phyloP scores from a whole-genome alignment of 2,797 vertebrate species.

The Emydoidea blandingii region DNA sequence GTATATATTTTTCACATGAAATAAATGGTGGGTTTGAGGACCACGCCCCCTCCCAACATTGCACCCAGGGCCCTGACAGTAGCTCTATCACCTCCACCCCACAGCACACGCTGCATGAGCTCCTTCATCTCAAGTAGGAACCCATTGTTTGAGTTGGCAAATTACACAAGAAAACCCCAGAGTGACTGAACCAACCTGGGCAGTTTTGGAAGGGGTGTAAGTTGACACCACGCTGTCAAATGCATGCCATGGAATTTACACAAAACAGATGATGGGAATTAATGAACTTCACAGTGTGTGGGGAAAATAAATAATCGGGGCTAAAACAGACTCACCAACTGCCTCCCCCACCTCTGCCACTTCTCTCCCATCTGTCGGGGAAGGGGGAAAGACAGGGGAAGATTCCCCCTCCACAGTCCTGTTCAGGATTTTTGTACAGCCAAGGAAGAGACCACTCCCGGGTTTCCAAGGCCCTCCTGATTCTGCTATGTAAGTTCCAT shows the following conservation, averaged over 20 bases:
- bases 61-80: background rate
- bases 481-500: background rate
- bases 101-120: constrained; percentile 17
- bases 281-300: constrained; percentile 16
- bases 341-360: background rate
- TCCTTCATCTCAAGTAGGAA: constrained; percentile 37
- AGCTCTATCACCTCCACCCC: constrained; percentile 1
- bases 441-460: accelerated
- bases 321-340: background rate
- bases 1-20: background rate
- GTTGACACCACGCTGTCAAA: background rate
- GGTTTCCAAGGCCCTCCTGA: accelerated
- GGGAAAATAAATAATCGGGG: accelerated
- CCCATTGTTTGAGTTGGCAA: constrained; percentile 58
- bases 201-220: constrained; percentile 59
- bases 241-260: constrained; percentile 6
- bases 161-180: constrained; percentile 64
- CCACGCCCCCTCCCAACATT: accelerated
- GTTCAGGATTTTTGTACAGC: background rate
- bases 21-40: accelerated
- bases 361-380: background rate
- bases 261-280: constrained; percentile 67
- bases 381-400: background rate
- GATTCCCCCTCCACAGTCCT: background rate
- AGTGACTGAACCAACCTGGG: constrained; percentile 34